Conservation (phyloP, 2,888 invertebrate species). For the Drosophila putrida region DNA sequence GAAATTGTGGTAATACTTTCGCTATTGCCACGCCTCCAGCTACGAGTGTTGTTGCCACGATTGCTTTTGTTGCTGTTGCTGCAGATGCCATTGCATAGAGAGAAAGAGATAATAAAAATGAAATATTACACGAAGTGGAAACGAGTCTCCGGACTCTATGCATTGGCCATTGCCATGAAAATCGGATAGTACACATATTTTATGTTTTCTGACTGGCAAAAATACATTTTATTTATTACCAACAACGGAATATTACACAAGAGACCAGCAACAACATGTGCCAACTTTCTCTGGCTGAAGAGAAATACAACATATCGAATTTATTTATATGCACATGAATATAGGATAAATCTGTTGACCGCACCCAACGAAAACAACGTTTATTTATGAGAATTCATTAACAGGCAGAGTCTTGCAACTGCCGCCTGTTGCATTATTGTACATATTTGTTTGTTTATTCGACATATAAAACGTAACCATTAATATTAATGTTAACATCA, state of each 20-base stretch:
- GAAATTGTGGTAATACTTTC: neutral
- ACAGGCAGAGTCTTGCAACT: neutral
- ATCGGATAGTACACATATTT: conserved; percentile 84
- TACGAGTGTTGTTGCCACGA: neutral
- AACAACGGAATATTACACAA: conserved; percentile 72
- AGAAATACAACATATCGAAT: conserved; percentile 18
- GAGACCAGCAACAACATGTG: conserved; percentile 2
- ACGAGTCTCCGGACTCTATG: conserved; percentile 47
- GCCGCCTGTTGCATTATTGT: conserved; percentile 24
- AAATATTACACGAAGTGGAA: conserved; percentile 80
- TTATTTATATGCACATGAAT: conserved; percentile 38
- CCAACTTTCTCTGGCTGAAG: conserved; percentile 36
- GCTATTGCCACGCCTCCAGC: neutral
- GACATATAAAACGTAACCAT: conserved; percentile 16
- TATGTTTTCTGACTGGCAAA: conserved; percentile 68
- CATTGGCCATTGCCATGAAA: conserved; percentile 82
- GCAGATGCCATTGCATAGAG: conserved; percentile 33
- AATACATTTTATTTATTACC: conserved; percentile 84
- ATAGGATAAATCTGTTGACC: conserved; percentile 42
- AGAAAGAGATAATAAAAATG: conserved; percentile 83
- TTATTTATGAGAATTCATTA: conserved; percentile 41
- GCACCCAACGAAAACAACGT: conserved; percentile 9
- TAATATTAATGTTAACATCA: neutral
- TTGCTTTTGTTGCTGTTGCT: conserved; percentile 1
- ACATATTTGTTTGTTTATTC: conserved; percentile 13